phyloP scores from a whole-genome alignment of 2,113 vertebrate species.

The Corydoras maculifer region DNA sequence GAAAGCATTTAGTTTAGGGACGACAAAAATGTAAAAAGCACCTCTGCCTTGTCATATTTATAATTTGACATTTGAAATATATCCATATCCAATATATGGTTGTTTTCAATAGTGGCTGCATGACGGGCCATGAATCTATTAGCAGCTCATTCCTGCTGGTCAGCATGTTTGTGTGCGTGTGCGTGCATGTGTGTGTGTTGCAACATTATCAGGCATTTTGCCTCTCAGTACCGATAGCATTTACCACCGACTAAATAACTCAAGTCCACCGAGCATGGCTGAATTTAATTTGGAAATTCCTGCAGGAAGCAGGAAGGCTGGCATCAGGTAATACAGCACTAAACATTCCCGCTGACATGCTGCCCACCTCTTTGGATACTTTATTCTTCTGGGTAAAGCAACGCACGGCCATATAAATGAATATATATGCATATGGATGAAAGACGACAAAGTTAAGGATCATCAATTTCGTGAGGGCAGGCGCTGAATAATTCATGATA shows the following conservation, averaged over 20 bases:
- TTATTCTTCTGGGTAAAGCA: slow-evolving; percentile 21
- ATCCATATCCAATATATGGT: background rate
- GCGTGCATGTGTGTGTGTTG: background rate
- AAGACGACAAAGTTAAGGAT: slow-evolving; percentile 26
- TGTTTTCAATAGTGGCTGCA: background rate
- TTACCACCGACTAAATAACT: slow-evolving; percentile 28
- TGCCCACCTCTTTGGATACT: slow-evolving; percentile 22
- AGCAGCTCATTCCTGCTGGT: slow-evolving; percentile 6
- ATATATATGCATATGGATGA: slow-evolving; percentile 30
- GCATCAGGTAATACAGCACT: slow-evolving; percentile 35
- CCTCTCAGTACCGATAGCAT: background rate
- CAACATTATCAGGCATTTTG: no score
- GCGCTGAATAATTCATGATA: slow-evolving; percentile 34
- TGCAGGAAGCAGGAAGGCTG: slow-evolving; percentile 14
- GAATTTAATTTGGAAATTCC: slow-evolving; percentile 34
- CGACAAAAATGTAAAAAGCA: background rate
- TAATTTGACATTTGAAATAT: no score
- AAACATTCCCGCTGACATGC: slow-evolving; percentile 36
- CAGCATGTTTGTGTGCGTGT: slow-evolving; percentile 13
- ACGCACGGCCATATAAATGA: slow-evolving; percentile 34
- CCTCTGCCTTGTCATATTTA: no score
- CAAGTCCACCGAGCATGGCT: slow-evolving; percentile 26
- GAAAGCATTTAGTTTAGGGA: no score
- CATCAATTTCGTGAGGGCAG: slow-evolving; percentile 16
- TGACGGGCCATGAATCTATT: slow-evolving; percentile 10